These are phyloP conservation scores for Clarias gariepinus DNA, from an alignment of 2,113 vertebrate genomes.

Conservation along the genomic window DNA sequence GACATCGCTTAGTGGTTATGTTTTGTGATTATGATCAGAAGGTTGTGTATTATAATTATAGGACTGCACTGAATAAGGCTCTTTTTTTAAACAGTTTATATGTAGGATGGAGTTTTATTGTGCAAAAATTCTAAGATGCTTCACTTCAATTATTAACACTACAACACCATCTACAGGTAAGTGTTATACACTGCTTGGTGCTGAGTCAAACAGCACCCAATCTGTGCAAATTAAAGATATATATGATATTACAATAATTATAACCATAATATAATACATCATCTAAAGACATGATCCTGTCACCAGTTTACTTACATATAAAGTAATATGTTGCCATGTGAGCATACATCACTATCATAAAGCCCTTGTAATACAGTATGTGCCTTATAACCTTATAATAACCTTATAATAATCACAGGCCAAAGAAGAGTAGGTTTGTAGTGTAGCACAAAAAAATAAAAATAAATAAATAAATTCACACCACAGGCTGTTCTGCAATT, in stretches of 20 bases:
- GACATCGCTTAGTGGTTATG: background rate
- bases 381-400: no score
- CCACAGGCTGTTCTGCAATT: background rate
- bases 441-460: no score
- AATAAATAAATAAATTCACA: no score
- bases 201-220: conserved; percentile 12
- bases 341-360: no score
- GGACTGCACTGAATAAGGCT: background rate
- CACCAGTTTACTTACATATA: no score
- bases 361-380: no score
- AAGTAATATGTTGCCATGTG: no score
- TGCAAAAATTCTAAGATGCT: background rate
- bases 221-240: background rate
- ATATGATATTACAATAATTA: background rate
- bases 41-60: background rate
- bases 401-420: no score
- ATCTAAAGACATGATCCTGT: background rate
- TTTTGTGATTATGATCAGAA: background rate
- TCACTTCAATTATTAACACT: background rate
- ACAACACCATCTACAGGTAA: conserved; percentile 39
- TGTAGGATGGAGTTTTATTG: background rate
- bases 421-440: no score
- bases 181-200: background rate
- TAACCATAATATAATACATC: background rate
- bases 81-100: background rate